Base-by-base conservation (phyloP, 1,140 invertebrate species). In the Sitobion miscanthi region DNA sequence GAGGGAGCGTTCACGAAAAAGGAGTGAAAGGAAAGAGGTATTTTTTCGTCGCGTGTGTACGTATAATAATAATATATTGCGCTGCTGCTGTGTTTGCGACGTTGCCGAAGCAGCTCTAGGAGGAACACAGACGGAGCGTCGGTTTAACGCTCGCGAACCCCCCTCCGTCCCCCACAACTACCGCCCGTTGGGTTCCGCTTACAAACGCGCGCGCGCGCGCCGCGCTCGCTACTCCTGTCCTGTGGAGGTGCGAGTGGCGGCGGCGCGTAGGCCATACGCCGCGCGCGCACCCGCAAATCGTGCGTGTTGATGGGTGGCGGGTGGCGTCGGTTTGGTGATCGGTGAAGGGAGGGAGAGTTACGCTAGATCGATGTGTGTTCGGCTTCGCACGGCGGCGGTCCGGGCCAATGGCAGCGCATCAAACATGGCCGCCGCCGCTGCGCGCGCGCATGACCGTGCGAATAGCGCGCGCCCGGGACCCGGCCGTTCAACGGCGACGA, bases 11-110 rank as follows among this genome's bases (percentile, higher is more conserved):
- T 85, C 90, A 93, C 91, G 82, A 54, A 93, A 86, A 93, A 93
- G 91, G 91, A 93, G 91, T 93, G 91, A 93, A 93, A 93, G 91
- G 91, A 93, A 93, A 57, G 77, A 93, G 47, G 91, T 86, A 47
- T 85, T 49, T 57, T 69, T 77, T 62, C 38, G 35, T 91, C 25
- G 54, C 89, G 89, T 35, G 88, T 42, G 54, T 54, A 52, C n/a
- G 0, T 52, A 88, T 88, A 47, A 52, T 89, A 52, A 49, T 88
- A 49, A 35, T 49, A 49, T 88, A 38, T 91, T 91, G 21, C 52
- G 49, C 35, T 69, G 57, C n/a, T n/a, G 90, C 90, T 45, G 45
- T 38, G 57, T n/a, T 30, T 35, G 47, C 57, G 42, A 69, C 9
- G n/a, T 82, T 77, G 57, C 62, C n/a, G 42, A 17, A 11, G 20